Evolutionary conservation across 1,140 invertebrate species (phyloP).

Genomic region (Bombyx mori): ASM3026992v2 NC_085110.1:11007001-11007500

Average conservation of each 20-base stretch:
- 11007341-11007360: conserved; percentile 65
- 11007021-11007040: conserved; percentile 86
- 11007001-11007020: conserved; percentile 89
- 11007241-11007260: conserved; percentile 71
- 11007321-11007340: conserved; percentile 63
- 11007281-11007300: conserved; percentile 70
- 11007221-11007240: conserved; percentile 70
- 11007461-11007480: conserved; percentile 54
- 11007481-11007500: conserved; percentile 55
- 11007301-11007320: conserved; percentile 59
- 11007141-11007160: conserved; percentile 87
- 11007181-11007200: conserved; percentile 77
- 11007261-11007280: conserved; percentile 67
- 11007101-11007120: conserved; percentile 84
- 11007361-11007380: conserved; percentile 64
- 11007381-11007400: conserved; percentile 64
- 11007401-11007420: conserved; percentile 54
- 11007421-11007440: conserved; percentile 65
- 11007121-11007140: conserved; percentile 80
- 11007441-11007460: conserved; percentile 65
- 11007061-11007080: conserved; percentile 89
- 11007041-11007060: conserved; percentile 87
- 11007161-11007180: conserved; percentile 75
- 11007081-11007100: conserved; percentile 79
- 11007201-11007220: conserved; percentile 76